These are phyloP conservation scores for Tetranychus piercei DNA, from an alignment of 2,888 invertebrate genomes.

Conservation along the genomic window DNA sequence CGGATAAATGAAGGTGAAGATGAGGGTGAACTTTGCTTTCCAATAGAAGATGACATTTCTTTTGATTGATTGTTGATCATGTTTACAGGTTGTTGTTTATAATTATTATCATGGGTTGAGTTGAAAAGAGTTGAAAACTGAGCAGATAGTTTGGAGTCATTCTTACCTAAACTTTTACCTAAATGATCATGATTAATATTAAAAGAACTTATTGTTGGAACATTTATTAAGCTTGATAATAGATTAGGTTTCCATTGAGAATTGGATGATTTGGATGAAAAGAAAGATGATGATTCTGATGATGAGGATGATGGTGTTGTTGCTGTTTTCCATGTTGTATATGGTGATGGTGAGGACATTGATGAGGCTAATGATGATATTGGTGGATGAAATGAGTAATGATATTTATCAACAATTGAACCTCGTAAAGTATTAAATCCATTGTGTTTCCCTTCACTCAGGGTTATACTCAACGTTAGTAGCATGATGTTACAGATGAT, in stretches of 20 bases:
- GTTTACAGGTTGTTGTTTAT: not conserved
- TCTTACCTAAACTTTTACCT: not conserved
- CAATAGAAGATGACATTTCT: not conserved
- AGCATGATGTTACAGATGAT: too few species aligned
- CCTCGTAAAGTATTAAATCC: too few species aligned
- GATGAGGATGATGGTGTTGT: not conserved
- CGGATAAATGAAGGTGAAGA: not conserved
- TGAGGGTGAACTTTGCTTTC: not conserved
- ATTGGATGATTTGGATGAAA: not conserved
- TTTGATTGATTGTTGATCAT: not conserved
- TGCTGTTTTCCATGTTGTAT: too few species aligned
- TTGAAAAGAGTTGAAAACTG: too few species aligned
- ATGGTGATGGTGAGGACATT: not conserved
- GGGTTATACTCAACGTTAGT: too few species aligned
- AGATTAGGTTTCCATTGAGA: not conserved
- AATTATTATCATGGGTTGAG: not conserved
- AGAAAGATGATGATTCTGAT: not conserved
- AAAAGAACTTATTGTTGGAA: not conserved
- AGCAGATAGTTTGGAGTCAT: not conserved
- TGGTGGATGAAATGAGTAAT: not conserved
- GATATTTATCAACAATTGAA: too few species aligned
- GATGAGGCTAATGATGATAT: not conserved
- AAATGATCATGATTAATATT: not conserved
- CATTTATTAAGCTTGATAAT: not conserved
- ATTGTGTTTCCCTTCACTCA: too few species aligned